Percentiles rank a stretch among this genome's conserved stretches.
Evolutionary conservation across 2,888 invertebrate species (phyloP).

Genomic region (Orgyia antiqua): DNA sequence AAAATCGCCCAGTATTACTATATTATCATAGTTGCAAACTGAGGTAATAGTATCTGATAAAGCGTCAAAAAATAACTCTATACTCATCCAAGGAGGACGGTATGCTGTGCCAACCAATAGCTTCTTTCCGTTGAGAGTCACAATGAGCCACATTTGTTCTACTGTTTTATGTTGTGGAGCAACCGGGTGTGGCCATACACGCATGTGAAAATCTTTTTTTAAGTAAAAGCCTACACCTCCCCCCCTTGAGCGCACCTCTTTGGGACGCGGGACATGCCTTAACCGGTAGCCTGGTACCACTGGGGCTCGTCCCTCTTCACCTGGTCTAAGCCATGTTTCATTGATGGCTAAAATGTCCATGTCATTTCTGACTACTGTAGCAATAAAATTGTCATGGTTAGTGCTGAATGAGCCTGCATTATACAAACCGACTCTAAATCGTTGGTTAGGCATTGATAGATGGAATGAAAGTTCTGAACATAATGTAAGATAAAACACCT

Average conservation of each 20-base stretch:
- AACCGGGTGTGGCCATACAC: not conserved
- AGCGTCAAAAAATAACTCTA: not conserved
- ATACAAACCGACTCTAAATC: not conserved
- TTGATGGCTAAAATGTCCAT: not conserved
- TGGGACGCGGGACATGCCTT: not conserved
- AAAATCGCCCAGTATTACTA: not conserved
- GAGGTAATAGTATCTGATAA: not conserved
- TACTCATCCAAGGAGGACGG: not conserved
- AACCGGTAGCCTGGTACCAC: not conserved
- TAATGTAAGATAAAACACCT: no score
- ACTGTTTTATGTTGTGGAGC: no score
- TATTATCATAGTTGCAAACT: not conserved
- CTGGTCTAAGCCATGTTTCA: constrained; percentile 1
- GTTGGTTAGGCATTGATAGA: not conserved
- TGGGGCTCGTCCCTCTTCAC: constrained; percentile 1
- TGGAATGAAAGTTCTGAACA: no score
- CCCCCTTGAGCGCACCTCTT: not conserved
- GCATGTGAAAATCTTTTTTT: not conserved
- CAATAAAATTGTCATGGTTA: not conserved
- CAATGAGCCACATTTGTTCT: no score
- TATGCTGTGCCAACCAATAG: not conserved
- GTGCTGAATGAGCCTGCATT: not conserved
- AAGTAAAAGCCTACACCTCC: not conserved
- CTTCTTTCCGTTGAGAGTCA: no score
- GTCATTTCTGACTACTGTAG: not conserved